phyloP scores from a whole-genome alignment of 1,140 invertebrate species.

The Pissodes strobi region DNA sequence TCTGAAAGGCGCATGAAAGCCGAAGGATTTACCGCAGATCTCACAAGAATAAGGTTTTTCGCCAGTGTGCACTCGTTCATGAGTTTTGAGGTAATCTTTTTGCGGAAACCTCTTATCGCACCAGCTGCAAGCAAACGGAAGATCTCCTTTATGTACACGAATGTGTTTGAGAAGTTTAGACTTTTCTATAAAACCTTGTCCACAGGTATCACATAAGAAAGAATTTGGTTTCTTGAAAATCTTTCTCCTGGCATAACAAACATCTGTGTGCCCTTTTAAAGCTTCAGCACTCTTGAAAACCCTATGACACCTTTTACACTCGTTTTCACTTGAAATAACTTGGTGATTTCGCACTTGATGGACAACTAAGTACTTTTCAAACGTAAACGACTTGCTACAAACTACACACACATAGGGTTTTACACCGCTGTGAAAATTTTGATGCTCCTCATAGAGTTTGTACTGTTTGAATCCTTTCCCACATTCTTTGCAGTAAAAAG shows the following conservation, averaged over 20 bases:
- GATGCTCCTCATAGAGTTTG: slow-evolving; percentile 34
- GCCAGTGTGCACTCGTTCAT: slow-evolving; percentile 67
- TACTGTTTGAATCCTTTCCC: slow-evolving; percentile 38
- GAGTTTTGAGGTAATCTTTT: slow-evolving; percentile 62
- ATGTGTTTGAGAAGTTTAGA: slow-evolving; percentile 67
- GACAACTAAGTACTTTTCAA: slow-evolving; percentile 73
- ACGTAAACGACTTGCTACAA: slow-evolving; percentile 62
- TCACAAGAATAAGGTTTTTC: slow-evolving; percentile 69
- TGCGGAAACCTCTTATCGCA: slow-evolving; percentile 55
- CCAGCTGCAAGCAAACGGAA: slow-evolving; percentile 67
- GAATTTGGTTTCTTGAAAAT: slow-evolving; percentile 16
- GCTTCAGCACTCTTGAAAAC: slow-evolving; percentile 55
- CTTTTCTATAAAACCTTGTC: slow-evolving; percentile 68
- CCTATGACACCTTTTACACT: slow-evolving; percentile 53
- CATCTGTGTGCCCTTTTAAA: slow-evolving; percentile 56
- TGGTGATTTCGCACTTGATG: slow-evolving; percentile 65
- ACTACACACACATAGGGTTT: slow-evolving; percentile 50
- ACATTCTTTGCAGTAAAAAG: slow-evolving; percentile 35
- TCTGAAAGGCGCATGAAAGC: slow-evolving; percentile 69
- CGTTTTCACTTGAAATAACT: slow-evolving; percentile 37
- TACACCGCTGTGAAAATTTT: slow-evolving; percentile 43
- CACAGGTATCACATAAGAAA: slow-evolving; percentile 65
- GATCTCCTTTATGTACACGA: slow-evolving; percentile 73
- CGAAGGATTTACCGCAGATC: slow-evolving; percentile 76
- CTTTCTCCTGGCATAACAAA: slow-evolving; percentile 5